Base-by-base conservation (phyloP, 2,797 vertebrate species). In the Echeneis naucrates region DNA sequence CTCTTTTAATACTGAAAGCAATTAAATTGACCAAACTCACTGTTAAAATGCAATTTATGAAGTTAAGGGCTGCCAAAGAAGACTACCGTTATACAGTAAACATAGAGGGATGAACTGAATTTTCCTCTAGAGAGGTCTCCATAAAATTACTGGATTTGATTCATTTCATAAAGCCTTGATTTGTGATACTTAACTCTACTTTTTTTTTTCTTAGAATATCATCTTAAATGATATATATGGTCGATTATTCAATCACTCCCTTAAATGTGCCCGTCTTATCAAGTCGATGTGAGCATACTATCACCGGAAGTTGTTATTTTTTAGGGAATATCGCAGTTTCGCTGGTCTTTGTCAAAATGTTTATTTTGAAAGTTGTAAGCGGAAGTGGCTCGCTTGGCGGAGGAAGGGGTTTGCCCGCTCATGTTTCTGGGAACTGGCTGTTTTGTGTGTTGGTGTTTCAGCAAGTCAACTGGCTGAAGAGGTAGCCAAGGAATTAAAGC, bases 361-460 rank as follows among this genome's bases (percentile, higher is more conserved):
- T 91, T 90, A 83, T 78, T 87, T 66, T 88, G 87, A 81, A 81
- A 77, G 5, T 6, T 5, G 1, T 3, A 45, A 76, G 60, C 76
- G 89, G 88, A 90, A 82, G 0, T 4, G 0, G 1, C 0, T 9
- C 27, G 16, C 30, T 62, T 47, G 53, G 67, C 57, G 35, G 75
- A 80, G 62, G 70, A 77, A 68, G 45, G 19, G 48, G 63, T 68
- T 76, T 70, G 78, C 62, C 45, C 27, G 38, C 30, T 35, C 33
- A 45, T 75, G 54, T 70, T 14, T 14, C 65, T 47, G 42, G 59
- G 75, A 57, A 50, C 57, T 75, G 82, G 52, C 50, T 78, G 61
- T 40, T 82, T 66, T 67, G 66, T 66, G 48, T 60, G 13, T 70
- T 33, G 67, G 62, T 37, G 16, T 64, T 53, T 51, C 62, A 57